Evolutionary conservation across 1,140 invertebrate species (phyloP).

Genomic region (Druon quercuslanigerum): DNA sequence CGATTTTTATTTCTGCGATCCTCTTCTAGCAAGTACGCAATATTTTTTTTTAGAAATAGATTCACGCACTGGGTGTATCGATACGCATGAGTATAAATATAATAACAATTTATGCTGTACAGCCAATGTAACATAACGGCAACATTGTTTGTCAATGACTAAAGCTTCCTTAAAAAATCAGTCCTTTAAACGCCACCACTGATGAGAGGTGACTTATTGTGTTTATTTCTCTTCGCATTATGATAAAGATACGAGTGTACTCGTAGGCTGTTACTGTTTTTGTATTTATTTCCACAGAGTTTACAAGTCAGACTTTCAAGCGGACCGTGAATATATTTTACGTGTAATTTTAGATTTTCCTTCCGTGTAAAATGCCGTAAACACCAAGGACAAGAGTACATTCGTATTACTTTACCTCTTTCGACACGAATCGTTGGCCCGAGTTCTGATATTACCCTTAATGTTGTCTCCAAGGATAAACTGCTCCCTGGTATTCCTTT

Average conservation of each 20-base stretch:
- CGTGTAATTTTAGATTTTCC: slow-evolving; percentile 73
- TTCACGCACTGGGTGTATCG: slow-evolving; percentile 11
- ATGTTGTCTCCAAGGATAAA: slow-evolving; percentile 68
- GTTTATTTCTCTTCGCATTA: slow-evolving; percentile 70
- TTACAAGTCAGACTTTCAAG: slow-evolving; percentile 74
- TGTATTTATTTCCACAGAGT: slow-evolving; percentile 74
- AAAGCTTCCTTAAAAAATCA: slow-evolving; percentile 45
- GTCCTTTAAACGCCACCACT: slow-evolving; percentile 55
- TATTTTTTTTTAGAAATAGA: slow-evolving; percentile 23
- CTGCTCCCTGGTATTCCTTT: slow-evolving; percentile 68
- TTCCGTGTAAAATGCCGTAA: slow-evolving; percentile 73
- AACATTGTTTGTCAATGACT: slow-evolving; percentile 30
- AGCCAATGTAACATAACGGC: slow-evolving; percentile 7
- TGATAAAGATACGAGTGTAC: slow-evolving; percentile 76
- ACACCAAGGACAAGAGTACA: slow-evolving; percentile 74
- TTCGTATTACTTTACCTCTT: slow-evolving; percentile 69
- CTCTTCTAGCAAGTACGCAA: not conserved
- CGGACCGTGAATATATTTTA: slow-evolving; percentile 72
- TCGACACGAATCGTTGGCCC: slow-evolving; percentile 70
- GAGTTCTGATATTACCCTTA: slow-evolving; percentile 69
- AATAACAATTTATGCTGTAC: slow-evolving; percentile 12
- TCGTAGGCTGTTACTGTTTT: slow-evolving; percentile 75
- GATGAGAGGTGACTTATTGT: slow-evolving; percentile 57
- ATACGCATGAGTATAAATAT: slow-evolving; percentile 12
- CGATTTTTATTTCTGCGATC: slow-evolving; percentile 9